Evolutionary conservation across 2,113 vertebrate species (phyloP), one percentile per base, ranked within the genome.

Genomic region (Hymenochirus boettgeri): DNA sequence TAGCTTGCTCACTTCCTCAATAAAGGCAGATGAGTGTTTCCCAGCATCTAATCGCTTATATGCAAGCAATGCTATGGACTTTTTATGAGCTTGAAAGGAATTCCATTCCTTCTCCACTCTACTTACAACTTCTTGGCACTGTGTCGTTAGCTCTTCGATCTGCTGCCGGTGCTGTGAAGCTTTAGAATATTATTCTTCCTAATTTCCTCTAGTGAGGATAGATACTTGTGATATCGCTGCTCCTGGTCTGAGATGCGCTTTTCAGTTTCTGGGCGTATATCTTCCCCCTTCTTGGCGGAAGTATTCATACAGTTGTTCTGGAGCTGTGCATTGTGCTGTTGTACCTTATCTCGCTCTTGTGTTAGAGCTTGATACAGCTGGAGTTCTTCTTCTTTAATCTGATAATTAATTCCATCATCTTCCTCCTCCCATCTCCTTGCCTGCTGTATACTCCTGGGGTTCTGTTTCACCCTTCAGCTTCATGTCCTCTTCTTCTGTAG

Each of bases 41-140:
- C 73, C 77, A 45, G 72, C 57, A 17, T 53, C 31, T 5, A 64
- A 54, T 2, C 75, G 65, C 18, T 82, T 78, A 1, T 89, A 66
- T 5, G 71, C 55, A n/a, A 23, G 56, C 37, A 86, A 33, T 1
- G 79, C 70, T 10, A 82, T 66, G 7, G 83, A 79, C 62, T 65
- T 79, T 75, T 90, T 88, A 46, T 80, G 52, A 0, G 72, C 77
- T 73, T 79, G 62, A 26, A 88, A 77, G 0, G 29, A 24, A 1
- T 7, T 75, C 90, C 91, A 89, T 22, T 86, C 84, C 1, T 15
- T 39, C 11, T 81, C 74, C 53, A 82, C 87, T 67, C 72, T 58
- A 46, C 58, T 52, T 57, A 81, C 57, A 71, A 73, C 82, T 29
- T 85, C 76, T 4, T 71, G 54, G 62, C 67, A 65, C 60, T 71